A percentile compares a stretch with the other conserved stretches of the same genome.
These are phyloP conservation scores for Xylota sylvarum DNA, from an alignment of 2,888 invertebrate genomes.

Conservation along the genomic window DNA sequence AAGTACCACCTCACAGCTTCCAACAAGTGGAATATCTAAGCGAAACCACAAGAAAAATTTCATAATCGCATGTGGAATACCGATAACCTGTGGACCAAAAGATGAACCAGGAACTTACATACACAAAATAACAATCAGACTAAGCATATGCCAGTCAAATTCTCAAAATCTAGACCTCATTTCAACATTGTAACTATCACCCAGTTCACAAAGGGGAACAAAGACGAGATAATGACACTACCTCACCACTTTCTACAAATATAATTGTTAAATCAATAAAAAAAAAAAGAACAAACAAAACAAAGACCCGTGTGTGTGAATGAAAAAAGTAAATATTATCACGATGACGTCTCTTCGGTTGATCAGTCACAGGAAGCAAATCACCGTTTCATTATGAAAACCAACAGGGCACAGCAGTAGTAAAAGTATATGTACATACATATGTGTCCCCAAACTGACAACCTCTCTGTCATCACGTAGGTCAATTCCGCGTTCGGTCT, in stretches of 20 bases:
- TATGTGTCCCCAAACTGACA: background rate
- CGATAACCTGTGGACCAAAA: background rate
- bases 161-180: background rate
- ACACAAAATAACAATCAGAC: background rate
- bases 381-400: background rate
- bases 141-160: background rate
- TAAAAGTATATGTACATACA: background rate
- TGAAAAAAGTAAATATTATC: conserved; percentile 22
- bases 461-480: conserved; percentile 15
- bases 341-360: conserved; percentile 21
- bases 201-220: background rate
- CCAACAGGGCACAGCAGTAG: background rate
- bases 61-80: background rate
- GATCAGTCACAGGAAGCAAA: conserved; percentile 18
- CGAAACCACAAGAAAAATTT: background rate
- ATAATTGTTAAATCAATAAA: background rate
- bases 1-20: too few species aligned
- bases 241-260: conserved; percentile 21
- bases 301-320: conserved; percentile 14
- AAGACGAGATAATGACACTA: conserved; percentile 12
- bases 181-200: background rate
- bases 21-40: too few species aligned
- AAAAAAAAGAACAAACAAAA: conserved; percentile 7
- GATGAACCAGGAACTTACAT: conserved; percentile 15
- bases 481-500: conserved; percentile 32